phyloP scores from a whole-genome alignment of 2,113 vertebrate species.

The Epinephelus cyanopodus region DNA sequence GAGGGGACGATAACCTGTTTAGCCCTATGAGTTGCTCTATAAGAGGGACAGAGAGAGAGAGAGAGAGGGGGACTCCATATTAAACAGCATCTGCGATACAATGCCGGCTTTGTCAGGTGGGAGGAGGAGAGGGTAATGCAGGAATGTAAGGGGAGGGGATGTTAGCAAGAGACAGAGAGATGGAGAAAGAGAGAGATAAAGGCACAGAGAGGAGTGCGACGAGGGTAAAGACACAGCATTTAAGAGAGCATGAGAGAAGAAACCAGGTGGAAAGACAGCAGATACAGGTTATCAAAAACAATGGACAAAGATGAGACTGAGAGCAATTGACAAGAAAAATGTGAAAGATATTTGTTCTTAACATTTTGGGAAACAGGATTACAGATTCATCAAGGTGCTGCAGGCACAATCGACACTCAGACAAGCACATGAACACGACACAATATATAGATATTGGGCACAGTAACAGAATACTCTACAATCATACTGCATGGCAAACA shows the following conservation, averaged over 20 bases:
- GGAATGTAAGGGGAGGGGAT: conserved; percentile 78
- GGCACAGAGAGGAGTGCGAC: background rate
- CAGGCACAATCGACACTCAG: background rate
- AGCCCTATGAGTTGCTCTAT: conserved; percentile 36
- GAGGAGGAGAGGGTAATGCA: conserved; percentile 70
- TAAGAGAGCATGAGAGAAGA: background rate
- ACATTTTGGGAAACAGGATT: background rate
- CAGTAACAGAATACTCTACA: background rate
- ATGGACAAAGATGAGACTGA: background rate
- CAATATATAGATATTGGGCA: background rate
- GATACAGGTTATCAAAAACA: background rate
- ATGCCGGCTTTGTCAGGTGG: conserved; percentile 84
- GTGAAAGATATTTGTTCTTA: background rate
- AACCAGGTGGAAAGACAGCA: background rate
- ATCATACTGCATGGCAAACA: background rate
- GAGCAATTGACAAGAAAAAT: background rate
- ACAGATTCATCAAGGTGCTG: background rate
- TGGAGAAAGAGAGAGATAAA: conserved; percentile 40
- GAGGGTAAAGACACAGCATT: background rate
- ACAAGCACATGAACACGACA: background rate
- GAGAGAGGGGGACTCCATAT: conserved; percentile 73
- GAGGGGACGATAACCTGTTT: conserved; percentile 37
- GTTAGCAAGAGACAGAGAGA: conserved; percentile 39
- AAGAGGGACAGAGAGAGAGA: conserved; percentile 56
- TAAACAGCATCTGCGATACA: conserved; percentile 78